These are phyloP conservation scores for Xenopus tropicalis DNA, from an alignment of 2,113 vertebrate species.

Conservation along the genomic window DNA sequence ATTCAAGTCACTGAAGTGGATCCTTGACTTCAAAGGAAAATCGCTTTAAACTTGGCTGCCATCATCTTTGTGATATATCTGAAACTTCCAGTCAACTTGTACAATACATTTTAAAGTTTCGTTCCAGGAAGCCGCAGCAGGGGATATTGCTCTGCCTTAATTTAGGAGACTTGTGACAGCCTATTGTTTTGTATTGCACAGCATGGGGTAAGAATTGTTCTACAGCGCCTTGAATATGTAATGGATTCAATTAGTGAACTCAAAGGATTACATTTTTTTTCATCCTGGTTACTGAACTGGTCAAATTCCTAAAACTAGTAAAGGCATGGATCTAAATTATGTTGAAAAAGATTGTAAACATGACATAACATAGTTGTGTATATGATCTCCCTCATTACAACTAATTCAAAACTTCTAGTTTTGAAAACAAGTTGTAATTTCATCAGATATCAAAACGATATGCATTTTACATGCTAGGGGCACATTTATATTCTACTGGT, in stretches of 20 bases:
- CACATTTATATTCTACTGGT: too few species aligned
- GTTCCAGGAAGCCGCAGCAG: constrained; percentile 7
- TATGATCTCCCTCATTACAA: too few species aligned
- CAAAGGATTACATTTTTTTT: not conserved
- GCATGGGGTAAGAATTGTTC: constrained; percentile 10
- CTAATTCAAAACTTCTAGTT: too few species aligned
- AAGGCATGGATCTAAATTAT: not conserved
- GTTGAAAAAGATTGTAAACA: too few species aligned
- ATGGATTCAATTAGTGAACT: constrained; percentile 8
- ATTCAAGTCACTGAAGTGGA: constrained; percentile 43
- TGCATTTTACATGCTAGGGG: too few species aligned
- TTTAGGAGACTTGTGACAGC: not conserved
- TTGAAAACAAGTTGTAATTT: too few species aligned
- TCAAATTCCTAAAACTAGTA: constrained; percentile 20
- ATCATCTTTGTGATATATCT: constrained; percentile 31
- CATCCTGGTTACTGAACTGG: constrained; percentile 11
- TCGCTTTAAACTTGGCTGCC: constrained; percentile 33
- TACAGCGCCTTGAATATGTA: not conserved
- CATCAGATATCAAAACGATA: too few species aligned
- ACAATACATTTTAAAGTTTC: constrained; percentile 21
- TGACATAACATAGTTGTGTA: too few species aligned
- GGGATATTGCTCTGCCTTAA: constrained; percentile 19
- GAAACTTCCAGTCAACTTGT: constrained; percentile 34
- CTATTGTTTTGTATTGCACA: constrained; percentile 19
- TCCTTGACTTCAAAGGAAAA: constrained; percentile 38